Base-by-base conservation (phyloP, 2,888 invertebrate genomes). In the Drosophila putrida region DNA sequence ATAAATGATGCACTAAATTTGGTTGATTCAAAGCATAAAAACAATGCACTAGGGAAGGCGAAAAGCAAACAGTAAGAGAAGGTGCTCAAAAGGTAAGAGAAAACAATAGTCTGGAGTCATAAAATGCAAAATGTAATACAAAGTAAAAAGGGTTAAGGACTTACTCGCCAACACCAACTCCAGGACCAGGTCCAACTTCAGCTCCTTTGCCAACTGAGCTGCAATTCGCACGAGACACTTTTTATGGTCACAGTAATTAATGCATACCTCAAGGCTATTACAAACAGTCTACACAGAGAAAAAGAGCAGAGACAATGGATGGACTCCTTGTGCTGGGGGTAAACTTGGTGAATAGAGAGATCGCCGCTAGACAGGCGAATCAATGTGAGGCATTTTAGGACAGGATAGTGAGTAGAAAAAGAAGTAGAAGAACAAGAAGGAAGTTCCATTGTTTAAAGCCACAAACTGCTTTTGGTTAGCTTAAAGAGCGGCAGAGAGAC, bases 191-290 rank as follows among this genome's bases (percentile, higher is more conserved):
- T 47, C 11, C 20, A 38, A 36, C 38, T 44, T 1, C 44, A 13
- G 6, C 38, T 38, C 31, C 41, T 35, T 35, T 41, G 36, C 25
- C 50, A 35, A 50, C 62, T 36, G 64, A 44, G 58, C 13, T 71
- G 67, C 77, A 67, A 61, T 59, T 62, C 64, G 61, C 74, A 60
- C 71, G 71, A 80, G 80, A 76, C 62, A 57, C 71, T 80, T 88
- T 89, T 89, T 88, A 89, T 78, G 90, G 85, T 71, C 82, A 69
- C 64, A 67, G 90, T 89, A 84, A 84, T 84, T 84, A 84, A 84
- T 88, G 83, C 86, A 85, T 82, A 80, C 89, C 84, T 88, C 80
- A 76, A 88, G 86, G 87, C 86, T 80, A 77, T 90, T 67, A 70
- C 73, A 58, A 61, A 49, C 63, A 68, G 68, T 44, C 71, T 70